Conservation (phyloP, 2,113 vertebrate genomes). For the Acinonyx jubatus region DNA sequence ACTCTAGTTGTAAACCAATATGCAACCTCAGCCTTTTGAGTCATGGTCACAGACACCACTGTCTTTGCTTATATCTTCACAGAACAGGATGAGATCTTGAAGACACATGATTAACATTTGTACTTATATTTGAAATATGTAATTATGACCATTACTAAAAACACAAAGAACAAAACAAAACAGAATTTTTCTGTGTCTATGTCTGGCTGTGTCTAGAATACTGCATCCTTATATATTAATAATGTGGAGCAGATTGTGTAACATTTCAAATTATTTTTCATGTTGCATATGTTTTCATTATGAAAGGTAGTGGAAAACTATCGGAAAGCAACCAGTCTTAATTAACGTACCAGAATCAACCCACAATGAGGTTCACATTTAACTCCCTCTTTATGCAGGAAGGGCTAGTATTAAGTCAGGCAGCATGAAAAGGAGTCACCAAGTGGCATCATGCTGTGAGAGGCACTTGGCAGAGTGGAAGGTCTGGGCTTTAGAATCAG, state of each 20-base stretch:
- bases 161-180: background rate
- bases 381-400: background rate
- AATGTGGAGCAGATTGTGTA: background rate
- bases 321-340: background rate
- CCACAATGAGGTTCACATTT: background rate
- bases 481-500: background rate
- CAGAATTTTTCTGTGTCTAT: background rate
- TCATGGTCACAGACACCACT: background rate
- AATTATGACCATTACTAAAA: background rate
- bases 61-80: background rate
- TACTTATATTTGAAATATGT: conserved; percentile 6
- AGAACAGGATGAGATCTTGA: background rate
- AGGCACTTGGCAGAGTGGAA: background rate
- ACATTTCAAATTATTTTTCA: background rate
- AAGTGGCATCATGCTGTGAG: background rate
- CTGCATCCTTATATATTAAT: background rate
- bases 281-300: background rate
- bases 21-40: background rate
- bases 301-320: background rate
- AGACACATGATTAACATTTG: background rate
- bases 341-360: background rate
- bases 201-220: background rate
- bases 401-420: background rate
- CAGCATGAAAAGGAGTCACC: background rate
- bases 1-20: background rate